Evolutionary conservation across 2,888 invertebrate genomes (phyloP), one percentile per base, ranked within the genome.

Genomic region (Drosophila stalkeri): DNA sequence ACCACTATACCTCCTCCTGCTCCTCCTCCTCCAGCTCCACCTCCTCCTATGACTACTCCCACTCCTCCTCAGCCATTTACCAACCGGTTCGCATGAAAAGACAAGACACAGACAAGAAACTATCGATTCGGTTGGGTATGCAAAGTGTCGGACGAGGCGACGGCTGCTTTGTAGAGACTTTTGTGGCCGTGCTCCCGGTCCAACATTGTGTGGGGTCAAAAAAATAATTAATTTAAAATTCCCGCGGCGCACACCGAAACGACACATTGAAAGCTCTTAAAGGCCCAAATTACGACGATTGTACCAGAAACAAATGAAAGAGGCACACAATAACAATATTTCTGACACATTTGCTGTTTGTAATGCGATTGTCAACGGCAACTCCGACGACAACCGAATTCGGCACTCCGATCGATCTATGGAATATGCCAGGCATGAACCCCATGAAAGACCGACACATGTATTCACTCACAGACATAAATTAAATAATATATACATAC

Each of bases 221-320:
- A 80, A 88, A 86, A 83, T 89, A 89, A 88, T 88, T 88, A 88
- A 88, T 88, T 88, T 88, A 82, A 90, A 86, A 88, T 88, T 88
- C 90, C 63, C 65, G 69, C 77, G 70, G 72, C 86, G 88, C 86
- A 66, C 86, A 64, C 8, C 77, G 79, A 88, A 87, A 87, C 88
- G 90, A 87, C 90, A 89, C 86, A 88, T 89, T 90, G 88, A 87
- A 89, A 87, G 83, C 82, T 88, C 83, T 89, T 87, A 85, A 87
- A 89, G 88, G 77, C 80, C 87, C 90, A 89, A 86, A 89, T 87
- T 87, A 87, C 86, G 87, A 84, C 77, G 81, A 87, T 82, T 87
- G 89, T 89, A 89, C 84, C 88, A 85, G 72, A 80, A 86, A 76
- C 77, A 86, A 77, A 86, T 81, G 67, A 75, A 80, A 83, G 73